Evolutionary conservation across 2,113 vertebrate genomes (phyloP), one percentile per base, ranked within the genome.

Genomic region (Formicarius rufipectus): DNA sequence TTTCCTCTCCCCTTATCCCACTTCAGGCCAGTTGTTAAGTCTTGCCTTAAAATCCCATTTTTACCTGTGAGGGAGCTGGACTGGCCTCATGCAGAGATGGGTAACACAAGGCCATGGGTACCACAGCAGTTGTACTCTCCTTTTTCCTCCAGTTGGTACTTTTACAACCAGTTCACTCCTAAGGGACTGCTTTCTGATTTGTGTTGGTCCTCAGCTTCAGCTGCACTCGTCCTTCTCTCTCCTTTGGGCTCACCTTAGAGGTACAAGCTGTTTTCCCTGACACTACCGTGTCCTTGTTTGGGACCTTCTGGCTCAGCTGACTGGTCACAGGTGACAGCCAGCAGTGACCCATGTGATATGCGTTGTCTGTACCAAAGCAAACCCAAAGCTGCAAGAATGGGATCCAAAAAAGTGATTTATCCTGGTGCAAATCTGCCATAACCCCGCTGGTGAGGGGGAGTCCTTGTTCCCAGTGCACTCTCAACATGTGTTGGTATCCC

Each of bases 391-490:
- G 40, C n/a, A 71, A 53, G 35, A 35, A 37, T 1, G 37, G 60
- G 15, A n/a, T 56, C 7, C 22, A n/a, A 76, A 66, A 12, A 16
- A 74, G 44, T 3, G 16, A 7, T 58, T 73, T 19, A 16, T 23
- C 23, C 37, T 15, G 45, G 16, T 37, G 10, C 21, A 49, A 53
- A 82, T 17, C 20, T 49, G 45, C 58, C 49, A 2, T 2, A 64
- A 6, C 4, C 12, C 1, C 0, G 19, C 47, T 13, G 77, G 45
- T 0, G 22, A 55, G 74, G 53, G 13, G 25, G 17, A 20, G 49
- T 28, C 33, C n/a, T n/a, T 4, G 42, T 4, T 33, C 10, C 7
- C 53, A 0, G 3, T 0, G 27, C 33, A 0, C 24, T 31, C 33
- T 1, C 1, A 3, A 50, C 14, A 0, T 3, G 47, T 17, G 42